phyloP scores from a whole-genome alignment of 2,113 vertebrate genomes.

The Oncorhynchus nerka region DNA sequence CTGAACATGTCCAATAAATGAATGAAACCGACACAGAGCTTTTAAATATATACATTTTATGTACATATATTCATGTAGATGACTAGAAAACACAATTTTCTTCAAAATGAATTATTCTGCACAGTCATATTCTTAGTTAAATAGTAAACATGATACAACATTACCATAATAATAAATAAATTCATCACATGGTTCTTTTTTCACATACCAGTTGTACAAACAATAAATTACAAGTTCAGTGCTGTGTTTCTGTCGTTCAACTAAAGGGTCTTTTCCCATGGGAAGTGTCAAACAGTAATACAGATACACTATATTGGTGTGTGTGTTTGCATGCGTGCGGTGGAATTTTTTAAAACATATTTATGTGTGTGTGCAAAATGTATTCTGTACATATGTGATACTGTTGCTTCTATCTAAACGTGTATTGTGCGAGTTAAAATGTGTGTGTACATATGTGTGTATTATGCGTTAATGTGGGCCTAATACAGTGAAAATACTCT shows the following conservation, averaged over 20 bases:
- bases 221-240: slow-evolving; percentile 99
- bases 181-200: slow-evolving; percentile 84
- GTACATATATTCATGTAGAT: slow-evolving; percentile 75
- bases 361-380: slow-evolving; percentile 20
- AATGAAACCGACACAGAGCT: slow-evolving; percentile 30
- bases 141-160: slow-evolving; percentile 92
- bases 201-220: slow-evolving; percentile 95
- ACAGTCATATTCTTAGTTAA: slow-evolving; percentile 86
- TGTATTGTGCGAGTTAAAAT: slow-evolving; percentile 21
- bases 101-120: slow-evolving; percentile 70
- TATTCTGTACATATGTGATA: slow-evolving; percentile 6
- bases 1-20: not conserved
- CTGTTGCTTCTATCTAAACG: not conserved
- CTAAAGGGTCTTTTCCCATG: slow-evolving; percentile 51
- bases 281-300: slow-evolving; percentile 52
- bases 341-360: not conserved
- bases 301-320: slow-evolving; percentile 9
- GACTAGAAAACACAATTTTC: slow-evolving; percentile 69
- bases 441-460: slow-evolving; percentile 22
- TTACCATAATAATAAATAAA: slow-evolving; percentile 95
- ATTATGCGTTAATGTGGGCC: not conserved
- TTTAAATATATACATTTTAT: slow-evolving; percentile 79
- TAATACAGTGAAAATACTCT: no score
- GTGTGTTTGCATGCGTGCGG: not conserved
- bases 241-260: slow-evolving; percentile 80